A percentile compares a stretch with the other conserved stretches of the same genome.
These are phyloP conservation scores for Lissonota sp. DNA, from an alignment of 2,888 invertebrate species.

Conservation along the genomic window DNA sequence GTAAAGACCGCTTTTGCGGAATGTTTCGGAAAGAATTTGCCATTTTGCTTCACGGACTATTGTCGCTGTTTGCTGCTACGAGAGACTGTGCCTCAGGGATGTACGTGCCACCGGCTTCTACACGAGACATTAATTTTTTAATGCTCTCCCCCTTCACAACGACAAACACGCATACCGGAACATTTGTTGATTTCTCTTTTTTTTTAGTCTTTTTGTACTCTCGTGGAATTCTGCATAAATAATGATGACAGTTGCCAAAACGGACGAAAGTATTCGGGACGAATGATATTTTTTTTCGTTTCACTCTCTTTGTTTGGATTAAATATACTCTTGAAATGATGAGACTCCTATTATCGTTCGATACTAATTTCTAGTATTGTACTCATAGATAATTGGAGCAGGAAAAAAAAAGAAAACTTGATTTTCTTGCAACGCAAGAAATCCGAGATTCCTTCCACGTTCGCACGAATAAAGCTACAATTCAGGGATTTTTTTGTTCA, in stretches of 20 bases:
- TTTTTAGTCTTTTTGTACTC: constrained; percentile 14
- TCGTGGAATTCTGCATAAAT: constrained; percentile 32
- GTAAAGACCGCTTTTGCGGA: constrained; percentile 4
- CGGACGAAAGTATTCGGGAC: constrained; percentile 3
- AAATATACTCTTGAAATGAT: neutral
- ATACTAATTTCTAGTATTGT: too few species aligned
- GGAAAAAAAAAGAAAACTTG: constrained; percentile 4
- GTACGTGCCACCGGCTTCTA: constrained; percentile 50
- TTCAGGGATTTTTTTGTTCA: constrained; percentile 36
- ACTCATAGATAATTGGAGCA: too few species aligned
- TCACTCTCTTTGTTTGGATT: too few species aligned
- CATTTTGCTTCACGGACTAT: neutral
- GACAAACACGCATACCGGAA: constrained; percentile 12
- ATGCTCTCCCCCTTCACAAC: constrained; percentile 7
- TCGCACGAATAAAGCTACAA: neutral
- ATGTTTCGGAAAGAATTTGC: constrained; percentile 21
- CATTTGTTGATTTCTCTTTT: neutral
- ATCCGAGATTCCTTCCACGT: neutral
- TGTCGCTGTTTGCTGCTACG: constrained; percentile 14
- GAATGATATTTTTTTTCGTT: constrained; percentile 18
- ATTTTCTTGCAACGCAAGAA: neutral
- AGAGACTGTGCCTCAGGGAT: constrained; percentile 5
- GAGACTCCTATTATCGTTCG: too few species aligned
- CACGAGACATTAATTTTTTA: constrained; percentile 54
- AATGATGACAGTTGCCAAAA: constrained; percentile 36